Percentiles rank a stretch among this genome's conserved stretches.
Conservation (phyloP, 1,140 invertebrate species). For the Branchinecta lindahli region DNA sequence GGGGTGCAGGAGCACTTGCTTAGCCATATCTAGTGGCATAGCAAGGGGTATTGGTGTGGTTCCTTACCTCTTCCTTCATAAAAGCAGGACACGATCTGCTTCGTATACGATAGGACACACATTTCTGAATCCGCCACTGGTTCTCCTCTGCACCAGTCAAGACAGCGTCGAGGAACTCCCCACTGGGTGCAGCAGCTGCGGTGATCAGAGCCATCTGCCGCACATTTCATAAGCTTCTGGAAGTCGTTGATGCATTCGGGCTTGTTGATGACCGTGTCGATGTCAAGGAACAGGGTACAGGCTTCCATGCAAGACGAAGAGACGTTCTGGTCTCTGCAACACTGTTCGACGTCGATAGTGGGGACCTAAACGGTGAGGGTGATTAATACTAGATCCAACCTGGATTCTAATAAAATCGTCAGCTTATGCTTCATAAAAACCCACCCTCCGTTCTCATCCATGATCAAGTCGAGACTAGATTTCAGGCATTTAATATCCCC, state of each 20-base stretch:
- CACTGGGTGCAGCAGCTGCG: constrained; percentile 55
- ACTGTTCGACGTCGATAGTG: constrained; percentile 51
- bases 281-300: constrained; percentile 60
- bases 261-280: constrained; percentile 56
- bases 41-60: neutral
- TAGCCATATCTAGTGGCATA: no score
- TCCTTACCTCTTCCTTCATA: constrained; percentile 50
- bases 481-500: no score
- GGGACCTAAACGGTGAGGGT: constrained; percentile 28
- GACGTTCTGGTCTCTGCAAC: constrained; percentile 58
- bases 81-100: constrained; percentile 59
- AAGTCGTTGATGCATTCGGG: constrained; percentile 62
- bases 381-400: no score
- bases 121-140: constrained; percentile 41
- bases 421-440: no score
- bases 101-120: constrained; percentile 52
- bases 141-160: constrained; percentile 56
- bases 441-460: no score
- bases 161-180: constrained; percentile 51
- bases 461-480: no score
- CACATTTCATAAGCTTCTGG: constrained; percentile 68
- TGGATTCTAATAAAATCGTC: no score
- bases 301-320: constrained; percentile 53
- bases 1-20: no score
- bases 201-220: constrained; percentile 54